phyloP scores from a whole-genome alignment of 2,113 vertebrate genomes.

The Phaethon lepturus region DNA sequence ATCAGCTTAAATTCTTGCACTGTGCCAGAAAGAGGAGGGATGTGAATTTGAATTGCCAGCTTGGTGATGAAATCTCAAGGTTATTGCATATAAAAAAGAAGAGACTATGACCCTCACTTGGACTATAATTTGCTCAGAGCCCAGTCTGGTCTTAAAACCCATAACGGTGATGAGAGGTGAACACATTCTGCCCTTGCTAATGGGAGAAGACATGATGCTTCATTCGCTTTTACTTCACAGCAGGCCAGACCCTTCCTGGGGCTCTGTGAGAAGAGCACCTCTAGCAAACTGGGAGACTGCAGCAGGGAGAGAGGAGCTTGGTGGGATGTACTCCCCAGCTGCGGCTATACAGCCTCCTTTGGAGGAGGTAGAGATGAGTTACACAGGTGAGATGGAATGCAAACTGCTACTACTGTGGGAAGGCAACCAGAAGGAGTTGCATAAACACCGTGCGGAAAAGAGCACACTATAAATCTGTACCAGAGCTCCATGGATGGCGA shows the following conservation, averaged over 20 bases:
- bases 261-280: background rate
- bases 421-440: background rate
- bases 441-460: background rate
- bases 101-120: background rate
- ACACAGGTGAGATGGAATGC: background rate
- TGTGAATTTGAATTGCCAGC: background rate
- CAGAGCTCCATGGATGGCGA: background rate
- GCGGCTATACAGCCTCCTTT: background rate
- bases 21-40: background rate
- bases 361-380: background rate
- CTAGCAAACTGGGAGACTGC: background rate
- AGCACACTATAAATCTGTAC: background rate
- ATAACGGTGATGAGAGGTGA: background rate
- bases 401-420: background rate
- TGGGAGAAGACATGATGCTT: background rate
- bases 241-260: background rate
- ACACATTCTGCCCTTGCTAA: background rate
- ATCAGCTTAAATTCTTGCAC: background rate
- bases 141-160: background rate
- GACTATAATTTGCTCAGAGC: background rate
- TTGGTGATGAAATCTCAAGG: slow-evolving; percentile 26
- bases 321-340: background rate
- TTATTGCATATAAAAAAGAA: background rate
- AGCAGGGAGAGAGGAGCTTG: background rate
- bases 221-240: background rate